These are phyloP conservation scores for Raja brachyura DNA, from an alignment of 2,113 vertebrate species.

Conservation along the genomic window DNA sequence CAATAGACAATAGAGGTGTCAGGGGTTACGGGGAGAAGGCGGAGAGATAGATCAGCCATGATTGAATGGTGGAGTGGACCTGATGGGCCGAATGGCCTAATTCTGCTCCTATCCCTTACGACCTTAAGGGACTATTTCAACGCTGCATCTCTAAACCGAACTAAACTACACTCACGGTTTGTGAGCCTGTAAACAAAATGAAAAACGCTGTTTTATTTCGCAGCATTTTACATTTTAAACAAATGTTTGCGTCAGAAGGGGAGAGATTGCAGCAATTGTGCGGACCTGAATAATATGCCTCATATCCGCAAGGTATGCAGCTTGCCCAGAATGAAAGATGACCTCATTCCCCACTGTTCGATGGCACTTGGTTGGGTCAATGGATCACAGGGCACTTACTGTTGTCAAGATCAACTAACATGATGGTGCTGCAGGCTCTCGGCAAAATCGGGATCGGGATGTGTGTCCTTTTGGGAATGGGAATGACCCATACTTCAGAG, in stretches of 20 bases:
- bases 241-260: not conserved
- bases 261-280: not conserved
- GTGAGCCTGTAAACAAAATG: too few species aligned
- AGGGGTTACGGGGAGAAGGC: too few species aligned
- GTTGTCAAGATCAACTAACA: not conserved
- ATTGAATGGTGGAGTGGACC: too few species aligned
- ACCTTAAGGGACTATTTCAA: too few species aligned
- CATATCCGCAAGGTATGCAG: not conserved
- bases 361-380: not conserved
- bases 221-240: too few species aligned
- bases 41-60: too few species aligned
- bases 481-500: not conserved
- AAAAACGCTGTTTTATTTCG: not conserved
- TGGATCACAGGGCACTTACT: conserved; percentile 1
- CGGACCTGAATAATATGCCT: not conserved
- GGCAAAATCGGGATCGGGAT: not conserved
- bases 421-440: not conserved
- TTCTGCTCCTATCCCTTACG: too few species aligned
- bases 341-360: conserved; percentile 7
- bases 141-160: too few species aligned
- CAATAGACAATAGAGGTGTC: too few species aligned
- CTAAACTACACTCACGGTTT: too few species aligned
- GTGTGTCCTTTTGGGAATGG: not conserved
- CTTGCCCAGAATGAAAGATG: not conserved
- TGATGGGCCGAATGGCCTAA: too few species aligned